Evolutionary conservation across 2,888 invertebrate species (phyloP).

Genomic region (Alloscopus bannaensis): DNA sequence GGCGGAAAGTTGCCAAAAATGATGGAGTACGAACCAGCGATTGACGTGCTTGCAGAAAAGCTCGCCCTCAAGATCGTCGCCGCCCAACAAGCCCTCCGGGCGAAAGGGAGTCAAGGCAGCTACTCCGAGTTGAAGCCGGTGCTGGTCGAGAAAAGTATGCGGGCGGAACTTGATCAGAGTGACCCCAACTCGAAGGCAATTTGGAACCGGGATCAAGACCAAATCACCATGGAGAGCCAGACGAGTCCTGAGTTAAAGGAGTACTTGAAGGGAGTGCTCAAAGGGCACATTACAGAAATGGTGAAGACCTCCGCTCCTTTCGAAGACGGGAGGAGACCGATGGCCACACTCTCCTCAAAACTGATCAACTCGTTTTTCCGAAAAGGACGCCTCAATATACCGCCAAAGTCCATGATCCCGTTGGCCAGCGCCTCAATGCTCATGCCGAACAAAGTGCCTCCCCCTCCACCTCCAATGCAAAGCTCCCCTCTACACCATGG

Average conservation of each 20-base stretch:
- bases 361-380: constrained; percentile 44
- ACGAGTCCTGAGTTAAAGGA: constrained; percentile 41
- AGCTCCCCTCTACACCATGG: constrained; percentile 11
- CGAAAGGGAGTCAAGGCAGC: constrained; percentile 41
- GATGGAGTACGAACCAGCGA: constrained; percentile 69
- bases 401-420: background rate
- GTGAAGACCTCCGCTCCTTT: constrained; percentile 11
- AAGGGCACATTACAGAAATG: constrained; percentile 48
- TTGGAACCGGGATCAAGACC: constrained; percentile 19
- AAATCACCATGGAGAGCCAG: constrained; percentile 23
- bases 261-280: constrained; percentile 48
- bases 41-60: constrained; percentile 72
- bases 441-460: constrained; percentile 41
- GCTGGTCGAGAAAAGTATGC: constrained; percentile 39
- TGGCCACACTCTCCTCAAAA: constrained; percentile 25
- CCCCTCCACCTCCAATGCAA: constrained; percentile 22
- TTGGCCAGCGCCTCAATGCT: constrained; percentile 41
- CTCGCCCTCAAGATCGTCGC: constrained; percentile 69
- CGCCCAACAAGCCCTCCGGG: constrained; percentile 52
- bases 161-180: constrained; percentile 37
- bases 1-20: constrained; percentile 45
- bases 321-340: constrained; percentile 26
- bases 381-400: constrained; percentile 23
- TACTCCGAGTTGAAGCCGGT: constrained; percentile 66
- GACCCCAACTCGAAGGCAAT: too few species aligned